A percentile compares a stretch with the other conserved stretches of the same genome.
Conservation (phyloP, 2,888 invertebrate species). For the Eumerus sabulonum region DNA sequence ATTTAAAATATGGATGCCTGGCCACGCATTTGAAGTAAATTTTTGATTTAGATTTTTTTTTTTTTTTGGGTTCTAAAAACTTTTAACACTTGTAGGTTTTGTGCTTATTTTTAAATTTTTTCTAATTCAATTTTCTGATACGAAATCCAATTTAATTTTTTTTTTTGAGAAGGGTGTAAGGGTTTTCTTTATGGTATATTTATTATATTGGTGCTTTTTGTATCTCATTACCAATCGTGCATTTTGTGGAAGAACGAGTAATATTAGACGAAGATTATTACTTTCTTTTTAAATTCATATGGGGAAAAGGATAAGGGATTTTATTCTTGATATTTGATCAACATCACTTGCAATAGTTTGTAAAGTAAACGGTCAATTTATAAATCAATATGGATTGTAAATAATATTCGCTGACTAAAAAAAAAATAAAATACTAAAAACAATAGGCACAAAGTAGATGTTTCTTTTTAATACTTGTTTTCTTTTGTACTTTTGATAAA, state of each 20-base stretch:
- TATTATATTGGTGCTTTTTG: conserved; percentile 5
- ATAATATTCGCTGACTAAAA: conserved; percentile 52
- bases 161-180: conserved; percentile 7
- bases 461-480: neutral
- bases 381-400: conserved; percentile 29
- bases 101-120: conserved; percentile 57
- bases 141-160: conserved; percentile 33
- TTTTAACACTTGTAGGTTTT: conserved; percentile 9
- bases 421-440: conserved; percentile 12
- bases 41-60: conserved; percentile 43
- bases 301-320: conserved; percentile 2
- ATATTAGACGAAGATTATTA: conserved; percentile 22
- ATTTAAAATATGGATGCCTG: conserved; percentile 78
- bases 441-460: neutral
- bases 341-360: conserved; percentile 35
- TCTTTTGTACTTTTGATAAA: conserved; percentile 51
- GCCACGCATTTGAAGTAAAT: conserved; percentile 77
- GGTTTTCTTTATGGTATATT: conserved; percentile 14
- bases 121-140: conserved; percentile 41
- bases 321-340: conserved; percentile 30
- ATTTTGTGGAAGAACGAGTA: conserved; percentile 32
- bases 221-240: conserved; percentile 27
- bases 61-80: conserved; percentile 28
- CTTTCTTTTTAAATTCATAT: neutral
- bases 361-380: conserved; percentile 48